Base-by-base conservation (phyloP, 2,113 vertebrate genomes). In the Catagonus wagneri region DNA sequence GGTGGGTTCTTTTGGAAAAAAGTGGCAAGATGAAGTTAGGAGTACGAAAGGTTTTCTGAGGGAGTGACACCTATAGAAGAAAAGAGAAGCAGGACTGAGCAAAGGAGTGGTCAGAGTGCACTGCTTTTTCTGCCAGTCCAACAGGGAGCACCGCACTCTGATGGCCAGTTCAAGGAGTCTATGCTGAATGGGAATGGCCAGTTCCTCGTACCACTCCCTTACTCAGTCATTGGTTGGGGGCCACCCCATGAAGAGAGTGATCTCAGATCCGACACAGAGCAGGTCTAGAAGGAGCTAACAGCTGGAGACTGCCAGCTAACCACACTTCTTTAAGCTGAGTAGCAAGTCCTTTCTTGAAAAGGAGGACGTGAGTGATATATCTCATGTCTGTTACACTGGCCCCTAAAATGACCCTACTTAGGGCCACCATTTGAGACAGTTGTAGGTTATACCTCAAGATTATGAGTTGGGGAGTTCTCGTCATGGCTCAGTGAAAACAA, bases 271-370 rank as follows among this genome's bases (percentile, higher is more conserved):
- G 61, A 50, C 10, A 2, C 36, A 65, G n/a, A 63, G 44, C 52
- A 69, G 50, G 71, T 65, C 29, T 6, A 52, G 19, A 92, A 92
- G 83, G 23, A 54, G 61, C 60, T 76, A 68, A 90, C 23, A 72
- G 60, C 52, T 91, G 14, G n/a, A 68, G 16, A 32, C 63, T 69
- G 34, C 60, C 29, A 36, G 61, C 29, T 71, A 50, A 44, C 54
- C 23, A 81, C 15, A 80, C 58, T 86, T 72, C 80, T 78, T 50
- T 32, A 80, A 90, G 13, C 27, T 89, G 61, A 52, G 29, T 32
- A 44, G 65, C 39, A 56, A 66, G 22, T 72, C 50, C 65, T 89
- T 75, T 85, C 65, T 52, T 89, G 66, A n/a, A 85, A 90, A 85
- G 29, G 60, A 61, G 52, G 32, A 56, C 14, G 10, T 44, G 20